These are phyloP conservation scores for Blastobasis adustella DNA, from an alignment of 2,888 invertebrate species.

Conservation along the genomic window DNA sequence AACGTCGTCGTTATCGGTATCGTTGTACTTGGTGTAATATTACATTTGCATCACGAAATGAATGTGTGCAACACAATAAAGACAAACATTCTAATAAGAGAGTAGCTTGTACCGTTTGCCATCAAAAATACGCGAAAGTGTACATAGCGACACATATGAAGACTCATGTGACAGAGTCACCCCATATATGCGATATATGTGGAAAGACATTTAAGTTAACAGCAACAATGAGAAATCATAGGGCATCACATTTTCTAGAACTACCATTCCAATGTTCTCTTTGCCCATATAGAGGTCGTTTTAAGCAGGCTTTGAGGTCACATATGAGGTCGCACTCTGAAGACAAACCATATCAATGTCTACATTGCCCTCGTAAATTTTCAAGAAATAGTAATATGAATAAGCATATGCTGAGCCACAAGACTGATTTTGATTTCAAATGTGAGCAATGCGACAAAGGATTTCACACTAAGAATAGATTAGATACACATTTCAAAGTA, in stretches of 20 bases:
- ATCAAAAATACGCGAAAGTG: too few relatives aligned
- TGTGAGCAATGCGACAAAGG: too few relatives aligned
- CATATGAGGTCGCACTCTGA: conserved; percentile 64
- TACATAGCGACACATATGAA: conserved; percentile 41
- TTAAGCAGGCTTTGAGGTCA: conserved; percentile 52
- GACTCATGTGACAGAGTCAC: conserved; percentile 13
- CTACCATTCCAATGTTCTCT: conserved; percentile 29
- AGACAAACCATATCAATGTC: conserved; percentile 18
- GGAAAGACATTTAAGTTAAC: conserved; percentile 49
- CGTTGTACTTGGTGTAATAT: too few relatives aligned
- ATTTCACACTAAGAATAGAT: too few relatives aligned
- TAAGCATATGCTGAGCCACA: too few relatives aligned
- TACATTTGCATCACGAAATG: too few relatives aligned
- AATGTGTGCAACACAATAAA: too few relatives aligned
- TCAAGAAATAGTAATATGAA: too few relatives aligned
- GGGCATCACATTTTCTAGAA: conserved; percentile 49
- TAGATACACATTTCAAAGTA: too few relatives aligned
- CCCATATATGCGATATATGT: conserved; percentile 58
- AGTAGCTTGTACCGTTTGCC: too few relatives aligned
- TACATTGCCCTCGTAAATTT: too few relatives aligned
- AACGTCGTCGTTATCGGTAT: conserved; percentile 2
- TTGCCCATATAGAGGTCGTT: conserved; percentile 59
- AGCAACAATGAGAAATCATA: conserved; percentile 44
- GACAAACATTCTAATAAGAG: too few relatives aligned
- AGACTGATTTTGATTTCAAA: neutral